Conservation (phyloP, 2,113 vertebrate genomes). For the Xerus inauris region DNA sequence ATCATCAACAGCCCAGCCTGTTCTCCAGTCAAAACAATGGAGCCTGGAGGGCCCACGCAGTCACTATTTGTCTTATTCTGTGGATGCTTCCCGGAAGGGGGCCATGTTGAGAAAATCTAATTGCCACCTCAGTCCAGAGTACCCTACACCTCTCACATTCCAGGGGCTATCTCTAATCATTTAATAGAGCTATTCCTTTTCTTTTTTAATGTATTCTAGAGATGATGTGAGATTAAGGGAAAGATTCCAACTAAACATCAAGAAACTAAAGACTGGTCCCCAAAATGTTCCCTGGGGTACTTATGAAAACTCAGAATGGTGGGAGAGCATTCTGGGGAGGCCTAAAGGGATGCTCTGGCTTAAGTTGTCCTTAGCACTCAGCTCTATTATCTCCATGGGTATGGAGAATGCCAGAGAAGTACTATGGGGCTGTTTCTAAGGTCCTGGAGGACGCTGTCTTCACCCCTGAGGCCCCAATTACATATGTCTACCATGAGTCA, state of each 20-base stretch:
- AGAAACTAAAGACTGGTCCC: slow-evolving; percentile 3
- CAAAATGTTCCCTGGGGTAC: background rate
- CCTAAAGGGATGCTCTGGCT: background rate
- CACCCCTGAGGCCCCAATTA: background rate
- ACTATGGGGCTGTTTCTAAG: background rate
- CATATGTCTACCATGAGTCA: background rate
- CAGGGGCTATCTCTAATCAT: background rate
- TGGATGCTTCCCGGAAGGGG: background rate
- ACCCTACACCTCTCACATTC: background rate
- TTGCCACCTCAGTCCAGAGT: background rate
- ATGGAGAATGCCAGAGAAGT: background rate
- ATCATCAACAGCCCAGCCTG: background rate
- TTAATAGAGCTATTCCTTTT: background rate
- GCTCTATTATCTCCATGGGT: background rate
- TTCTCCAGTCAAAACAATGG: background rate
- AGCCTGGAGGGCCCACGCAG: background rate
- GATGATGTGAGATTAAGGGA: background rate
- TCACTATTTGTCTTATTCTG: background rate
- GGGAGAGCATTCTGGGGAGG: background rate
- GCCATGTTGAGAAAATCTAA: slow-evolving; percentile 20
- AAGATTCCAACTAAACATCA: slow-evolving; percentile 28
- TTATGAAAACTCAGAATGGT: background rate
- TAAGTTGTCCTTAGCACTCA: background rate
- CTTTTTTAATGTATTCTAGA: background rate
- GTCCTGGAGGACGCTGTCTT: background rate